These are phyloP conservation scores for Microcebus jonahi DNA, from an alignment of 2,113 vertebrate species.

Conservation along the genomic window DNA sequence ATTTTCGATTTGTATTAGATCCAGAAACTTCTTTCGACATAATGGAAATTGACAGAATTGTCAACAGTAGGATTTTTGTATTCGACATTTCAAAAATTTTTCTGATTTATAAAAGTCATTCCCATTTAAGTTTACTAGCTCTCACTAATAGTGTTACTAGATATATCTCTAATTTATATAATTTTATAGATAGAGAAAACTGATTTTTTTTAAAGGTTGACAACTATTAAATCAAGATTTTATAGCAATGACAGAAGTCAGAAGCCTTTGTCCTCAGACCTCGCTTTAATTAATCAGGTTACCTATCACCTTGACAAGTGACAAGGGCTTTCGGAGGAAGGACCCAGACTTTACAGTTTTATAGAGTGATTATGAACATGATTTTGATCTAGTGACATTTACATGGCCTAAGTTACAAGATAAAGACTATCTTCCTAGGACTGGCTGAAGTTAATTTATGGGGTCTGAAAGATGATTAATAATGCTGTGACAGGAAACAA, in stretches of 20 bases:
- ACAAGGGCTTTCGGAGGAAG: constrained; percentile 7
- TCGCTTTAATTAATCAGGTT: constrained; percentile 48
- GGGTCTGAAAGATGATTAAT: constrained; percentile 37
- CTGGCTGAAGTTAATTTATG: constrained; percentile 14
- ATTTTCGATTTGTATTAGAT: background rate
- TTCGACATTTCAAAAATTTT: background rate
- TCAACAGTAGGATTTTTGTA: background rate
- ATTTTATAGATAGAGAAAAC: background rate
- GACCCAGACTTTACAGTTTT: constrained; percentile 8
- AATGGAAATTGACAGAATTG: background rate
- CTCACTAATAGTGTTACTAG: background rate
- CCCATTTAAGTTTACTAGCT: background rate
- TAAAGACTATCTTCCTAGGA: background rate
- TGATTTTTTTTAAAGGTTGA: background rate
- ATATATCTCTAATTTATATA: background rate
- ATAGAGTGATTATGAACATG: background rate
- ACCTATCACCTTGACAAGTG: constrained; percentile 39
- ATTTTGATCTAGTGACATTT: constrained; percentile 53
- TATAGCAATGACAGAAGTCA: background rate
- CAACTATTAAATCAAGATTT: constrained; percentile 19
- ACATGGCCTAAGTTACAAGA: background rate
- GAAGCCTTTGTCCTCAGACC: constrained; percentile 20
- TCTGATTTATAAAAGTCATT: background rate
- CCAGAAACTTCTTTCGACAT: background rate
- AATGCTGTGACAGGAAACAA: constrained; percentile 14